Base-by-base conservation (phyloP, 2,888 invertebrate species). In the Chouioia cunea region DNA sequence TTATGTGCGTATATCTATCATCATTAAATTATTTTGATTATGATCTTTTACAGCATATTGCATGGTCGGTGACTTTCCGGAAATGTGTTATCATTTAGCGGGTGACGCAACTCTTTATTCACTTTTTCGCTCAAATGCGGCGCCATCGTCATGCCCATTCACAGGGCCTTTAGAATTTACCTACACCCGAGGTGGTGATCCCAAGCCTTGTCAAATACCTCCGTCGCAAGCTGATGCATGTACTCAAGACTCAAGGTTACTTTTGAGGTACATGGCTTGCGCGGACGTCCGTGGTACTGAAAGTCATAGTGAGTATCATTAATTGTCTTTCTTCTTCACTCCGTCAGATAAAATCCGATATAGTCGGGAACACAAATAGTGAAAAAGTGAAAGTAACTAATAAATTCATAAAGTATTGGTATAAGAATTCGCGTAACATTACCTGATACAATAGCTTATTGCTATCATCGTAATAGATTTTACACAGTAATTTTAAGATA, bases 231-330 rank as follows among this genome's bases (percentile, higher is more conserved):
- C 93, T 0, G 94, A 94, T 84, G 91, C 93, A 63, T 96, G 95
- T 86, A 95, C 94, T 0, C 93, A 95, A 78, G 92, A 93, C 79
- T 93, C 93, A 2, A 87, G 93, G 53, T 88, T 95, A 54, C 89
- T 94, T 73, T 88, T 96, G 75, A 91, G 93, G 74, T 95, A 94
- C 85, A 93, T 93, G 87, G 93, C 94, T 0, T 95, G 96, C 80
- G 92, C 93, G 0, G 93, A 94, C 80, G 91, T 94, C 4, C 88
- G 88, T 0, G 91, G 91, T 53, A 92, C 94, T 0, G 94, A 94
- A 85, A 93, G 93, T 81, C 91, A 92, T 77, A 91, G 93, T 94
- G 82, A 86, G 86, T 77, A 78, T 63, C 57, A 58, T 18, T 0
- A 52, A 52, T 16, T n/a, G 44, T 4, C 43, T 54, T 53, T 65